Base-by-base conservation (phyloP, 2,797 vertebrate species). In the Gadopsis marmoratus region DNA sequence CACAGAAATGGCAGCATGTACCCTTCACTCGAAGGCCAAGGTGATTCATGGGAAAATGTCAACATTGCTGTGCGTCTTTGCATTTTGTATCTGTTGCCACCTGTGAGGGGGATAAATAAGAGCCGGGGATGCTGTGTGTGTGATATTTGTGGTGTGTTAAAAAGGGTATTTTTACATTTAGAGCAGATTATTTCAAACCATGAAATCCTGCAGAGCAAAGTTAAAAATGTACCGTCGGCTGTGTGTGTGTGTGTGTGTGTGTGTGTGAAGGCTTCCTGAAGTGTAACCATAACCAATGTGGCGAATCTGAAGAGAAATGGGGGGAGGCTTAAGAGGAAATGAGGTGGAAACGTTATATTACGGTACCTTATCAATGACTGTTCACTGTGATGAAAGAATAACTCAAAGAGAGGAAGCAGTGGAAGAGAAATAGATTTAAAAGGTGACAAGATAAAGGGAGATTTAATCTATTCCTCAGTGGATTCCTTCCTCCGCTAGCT, bases 381-480 rank as follows among this genome's bases (percentile, higher is more conserved):
- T 74, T 68, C 13, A 5, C 39, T 4, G 48, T 16, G 62, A 80
- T 59, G 67, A 76, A 39, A 64, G 71, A 60, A 76, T 65, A 72
- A 77, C 54, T 85, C 77, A 67, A 14, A 56, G 0, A 13, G 48
- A 47, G 19, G 72, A 58, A 13, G 67, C 63, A 6, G 74, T 11
- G 62, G 54, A 47, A 50, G 83, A 54, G 53, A 71, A 79, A 59
- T 47, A 37, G 76, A 74, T 68, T 47, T 23, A 65, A 16, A 41
- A 60, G 69, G 82, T 71, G 76, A 73, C 56, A 26, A 78, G 71
- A 86, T 78, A 68, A 82, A 71, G 56, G 23, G 62, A 81, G 75
- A 88, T 62, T 78, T 62, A 82, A 82, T 86, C 81, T 82, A 4
- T 43, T 82, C 82, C 63, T 82, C 74, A 11, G 71, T 74, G 82